A percentile compares a stretch with the other conserved stretches of the same genome.
phyloP scores from a whole-genome alignment of 23 tunicate species.

The Corella eumyota region DNA sequence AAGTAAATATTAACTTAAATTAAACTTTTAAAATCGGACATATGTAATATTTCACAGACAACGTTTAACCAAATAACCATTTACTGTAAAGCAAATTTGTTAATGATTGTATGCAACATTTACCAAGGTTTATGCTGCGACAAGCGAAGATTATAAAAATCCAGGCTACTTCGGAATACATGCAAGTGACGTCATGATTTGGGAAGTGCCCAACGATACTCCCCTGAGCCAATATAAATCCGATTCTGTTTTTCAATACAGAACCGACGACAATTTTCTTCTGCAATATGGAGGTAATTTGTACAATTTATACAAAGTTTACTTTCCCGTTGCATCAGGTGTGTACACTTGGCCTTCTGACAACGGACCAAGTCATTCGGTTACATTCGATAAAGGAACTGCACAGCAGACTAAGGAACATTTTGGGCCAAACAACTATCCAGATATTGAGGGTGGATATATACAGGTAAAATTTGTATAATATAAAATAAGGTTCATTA shows the following conservation, averaged over 20 bases:
- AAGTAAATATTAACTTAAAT: too few species aligned
- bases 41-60: too few species aligned
- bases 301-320: constrained; percentile 7
- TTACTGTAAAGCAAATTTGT: too few species aligned
- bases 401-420: background rate
- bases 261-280: constrained; percentile 5
- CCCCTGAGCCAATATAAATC: constrained; percentile 1
- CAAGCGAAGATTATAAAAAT: constrained; percentile 52
- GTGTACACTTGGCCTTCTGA: constrained; percentile 1
- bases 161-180: constrained; percentile 42
- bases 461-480: constrained; percentile 20
- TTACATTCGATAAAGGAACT: constrained; percentile 4
- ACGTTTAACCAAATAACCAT: too few species aligned
- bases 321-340: constrained; percentile 2
- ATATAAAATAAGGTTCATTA: too few species aligned
- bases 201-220: constrained; percentile 29
- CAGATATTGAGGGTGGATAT: constrained; percentile 4
- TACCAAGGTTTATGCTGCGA: constrained; percentile 25
- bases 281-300: constrained; percentile 2
- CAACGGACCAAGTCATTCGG: constrained; percentile 8
- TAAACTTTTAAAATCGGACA: too few species aligned
- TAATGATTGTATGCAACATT: too few species aligned
- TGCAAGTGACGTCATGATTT: constrained; percentile 45
- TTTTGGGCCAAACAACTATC: background rate
- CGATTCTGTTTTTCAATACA: constrained; percentile 1